Base-by-base conservation (phyloP, 2,888 invertebrate species). In the Catocala fraxini region DNA sequence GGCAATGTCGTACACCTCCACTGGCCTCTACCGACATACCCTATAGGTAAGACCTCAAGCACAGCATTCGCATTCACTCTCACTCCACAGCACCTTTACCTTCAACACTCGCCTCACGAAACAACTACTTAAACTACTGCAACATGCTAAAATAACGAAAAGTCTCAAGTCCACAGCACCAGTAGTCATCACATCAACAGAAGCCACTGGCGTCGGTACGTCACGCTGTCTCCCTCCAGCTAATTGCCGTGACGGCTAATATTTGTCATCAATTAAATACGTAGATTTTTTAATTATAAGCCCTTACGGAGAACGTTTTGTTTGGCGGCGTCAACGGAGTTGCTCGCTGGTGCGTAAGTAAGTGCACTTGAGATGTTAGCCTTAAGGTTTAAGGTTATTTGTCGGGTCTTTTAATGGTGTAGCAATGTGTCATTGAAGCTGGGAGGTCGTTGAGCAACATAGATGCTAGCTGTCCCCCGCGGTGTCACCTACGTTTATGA, bases 231-330 rank as follows among this genome's bases (percentile, higher is more conserved):
- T 77, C 63, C 72, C 65, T 55, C 71, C 71, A 73, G 70, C 89
- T 87, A 88, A 87, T 86, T 86, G 80, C 89, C 89, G 86, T 90
- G 89, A 89, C 85, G 75, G 51, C 83, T 86, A 91, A 92, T 92
- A 92, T 92, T 92, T 92, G 90, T 88, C 85, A 87, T 91, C 86
- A 91, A 92, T 92, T 91, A 89, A 86, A 84, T 78, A 81, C 78
- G 73, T 77, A 74, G 71, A 80, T 81, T 82, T 81, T 79, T 84
- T 80, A 82, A 84, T 85, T 80, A 81, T 82, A 80, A 71, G 71
- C 73, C 70, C 73, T 73, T 64, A 68, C 68, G 63, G 63, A 69
- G 25, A 25, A 4, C 45, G 60, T 74, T 74, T 74, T 75, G 76
- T 75, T 61, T 71, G 77, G 53, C 43, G 63, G 74, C 64, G 76